These are phyloP conservation scores for Drosophila eohydei DNA, from an alignment of 2,888 invertebrate species.

Conservation along the genomic window DNA sequence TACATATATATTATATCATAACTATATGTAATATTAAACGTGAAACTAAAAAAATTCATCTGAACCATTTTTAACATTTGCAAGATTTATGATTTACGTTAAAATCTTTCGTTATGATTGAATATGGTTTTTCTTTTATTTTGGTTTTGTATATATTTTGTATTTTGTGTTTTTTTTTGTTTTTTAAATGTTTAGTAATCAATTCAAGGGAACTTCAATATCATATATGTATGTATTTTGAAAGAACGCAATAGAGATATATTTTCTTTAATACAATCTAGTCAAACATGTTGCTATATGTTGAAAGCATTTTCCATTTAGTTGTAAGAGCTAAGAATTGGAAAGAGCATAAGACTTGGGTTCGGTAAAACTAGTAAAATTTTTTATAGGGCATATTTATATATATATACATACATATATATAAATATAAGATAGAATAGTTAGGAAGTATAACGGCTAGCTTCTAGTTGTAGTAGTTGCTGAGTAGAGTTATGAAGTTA, in stretches of 20 bases:
- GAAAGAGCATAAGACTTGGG: slow-evolving; percentile 63
- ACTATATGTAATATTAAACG: slow-evolving; percentile 64
- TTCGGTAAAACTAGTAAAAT: slow-evolving; percentile 59
- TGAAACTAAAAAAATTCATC: slow-evolving; percentile 55
- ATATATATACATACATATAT: background rate
- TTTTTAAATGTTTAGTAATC: slow-evolving; percentile 56
- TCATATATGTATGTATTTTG: slow-evolving; percentile 56
- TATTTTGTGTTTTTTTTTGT: slow-evolving; percentile 25
- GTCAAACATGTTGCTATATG: slow-evolving; percentile 67
- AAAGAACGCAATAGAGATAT: slow-evolving; percentile 72
- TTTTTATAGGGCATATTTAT: slow-evolving; percentile 24
- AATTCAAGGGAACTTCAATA: slow-evolving; percentile 71
- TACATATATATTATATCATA: slow-evolving; percentile 73
- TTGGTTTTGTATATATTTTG: slow-evolving; percentile 41
- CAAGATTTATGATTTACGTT: slow-evolving; percentile 77
- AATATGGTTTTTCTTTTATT: slow-evolving; percentile 55
- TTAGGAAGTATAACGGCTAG: slow-evolving; percentile 15
- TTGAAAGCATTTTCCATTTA: slow-evolving; percentile 52
- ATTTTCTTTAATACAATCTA: slow-evolving; percentile 66
- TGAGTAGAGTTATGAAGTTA: slow-evolving; percentile 20
- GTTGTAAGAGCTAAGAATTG: slow-evolving; percentile 50
- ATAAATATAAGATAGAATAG: slow-evolving; percentile 26
- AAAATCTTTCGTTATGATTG: slow-evolving; percentile 70
- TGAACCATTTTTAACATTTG: slow-evolving; percentile 73
- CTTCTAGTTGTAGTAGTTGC: slow-evolving; percentile 26